phyloP scores from a whole-genome alignment of 2,113 vertebrate genomes.

The Dunckerocampus dactyliophorus region DNA sequence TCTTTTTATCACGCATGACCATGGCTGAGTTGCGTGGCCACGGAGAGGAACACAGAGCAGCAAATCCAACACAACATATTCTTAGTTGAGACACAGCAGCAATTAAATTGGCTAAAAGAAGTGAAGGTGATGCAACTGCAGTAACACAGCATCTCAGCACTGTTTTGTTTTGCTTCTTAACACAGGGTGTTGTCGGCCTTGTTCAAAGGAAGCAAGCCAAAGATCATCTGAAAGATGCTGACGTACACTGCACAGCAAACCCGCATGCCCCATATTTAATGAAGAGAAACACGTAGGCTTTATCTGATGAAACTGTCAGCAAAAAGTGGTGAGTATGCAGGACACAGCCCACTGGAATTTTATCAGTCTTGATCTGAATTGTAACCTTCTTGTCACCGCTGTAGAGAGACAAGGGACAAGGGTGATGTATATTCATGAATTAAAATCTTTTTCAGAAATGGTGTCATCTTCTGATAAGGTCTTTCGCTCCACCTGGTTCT shows the following conservation, averaged over 20 bases:
- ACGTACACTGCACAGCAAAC: conserved; percentile 24
- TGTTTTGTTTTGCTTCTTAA: conserved; percentile 23
- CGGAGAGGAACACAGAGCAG: conserved; percentile 1
- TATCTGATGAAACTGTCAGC: conserved; percentile 57
- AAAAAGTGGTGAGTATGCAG: conserved; percentile 30
- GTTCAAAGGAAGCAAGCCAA: conserved; percentile 39
- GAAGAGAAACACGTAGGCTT: conserved; percentile 30
- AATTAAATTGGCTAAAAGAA: conserved; percentile 37
- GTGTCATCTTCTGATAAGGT: conserved; percentile 28
- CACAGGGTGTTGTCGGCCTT: conserved; percentile 29
- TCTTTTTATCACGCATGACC: neutral
- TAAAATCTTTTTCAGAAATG: conserved; percentile 25
- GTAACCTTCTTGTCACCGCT: conserved; percentile 33
- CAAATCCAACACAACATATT: conserved; percentile 10
- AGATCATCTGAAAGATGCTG: conserved; percentile 30
- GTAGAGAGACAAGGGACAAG: conserved; percentile 17
- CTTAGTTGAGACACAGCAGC: conserved; percentile 26
- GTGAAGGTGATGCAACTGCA: conserved; percentile 45
- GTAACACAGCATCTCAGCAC: conserved; percentile 30
- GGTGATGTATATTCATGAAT: conserved; percentile 45
- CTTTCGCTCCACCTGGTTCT: conserved; percentile 5
- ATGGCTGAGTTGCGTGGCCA: neutral
- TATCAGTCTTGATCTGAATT: conserved; percentile 12
- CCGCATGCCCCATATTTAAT: conserved; percentile 21
- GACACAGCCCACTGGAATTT: conserved; percentile 33